Evolutionary conservation across 2,888 invertebrate species (phyloP).

Genomic region (Gnatocerus cornutus): DNA sequence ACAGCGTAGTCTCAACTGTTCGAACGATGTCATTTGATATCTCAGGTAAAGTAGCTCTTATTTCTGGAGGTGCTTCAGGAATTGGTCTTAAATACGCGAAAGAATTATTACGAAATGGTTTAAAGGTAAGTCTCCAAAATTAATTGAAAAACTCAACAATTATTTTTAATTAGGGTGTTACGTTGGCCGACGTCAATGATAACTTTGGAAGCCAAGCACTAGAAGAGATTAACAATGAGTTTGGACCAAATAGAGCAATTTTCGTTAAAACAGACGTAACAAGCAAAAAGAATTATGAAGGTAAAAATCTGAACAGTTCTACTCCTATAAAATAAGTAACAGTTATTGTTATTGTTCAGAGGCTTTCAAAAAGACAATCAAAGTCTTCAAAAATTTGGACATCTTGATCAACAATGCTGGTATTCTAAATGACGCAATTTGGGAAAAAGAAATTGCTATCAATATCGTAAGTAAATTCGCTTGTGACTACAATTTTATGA

Average conservation of each 20-base stretch:
- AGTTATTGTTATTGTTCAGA: slow-evolving; percentile 68
- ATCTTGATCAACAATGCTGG: slow-evolving; percentile 72
- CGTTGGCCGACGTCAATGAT: slow-evolving; percentile 37
- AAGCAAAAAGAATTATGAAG: slow-evolving; percentile 33
- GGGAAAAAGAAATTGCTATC: slow-evolving; percentile 54
- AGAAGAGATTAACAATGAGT: slow-evolving; percentile 75
- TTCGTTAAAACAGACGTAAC: slow-evolving; percentile 74
- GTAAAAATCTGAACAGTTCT: background rate
- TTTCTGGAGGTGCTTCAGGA: slow-evolving; percentile 60
- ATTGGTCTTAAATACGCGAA: slow-evolving; percentile 56
- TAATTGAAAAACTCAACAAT: too few relatives aligned
- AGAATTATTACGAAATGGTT: slow-evolving; percentile 54
- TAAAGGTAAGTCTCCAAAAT: slow-evolving; percentile 28
- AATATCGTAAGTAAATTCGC: slow-evolving; percentile 54
- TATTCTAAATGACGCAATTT: slow-evolving; percentile 53
- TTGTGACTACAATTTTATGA: too few relatives aligned
- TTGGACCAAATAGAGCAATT: slow-evolving; percentile 78
- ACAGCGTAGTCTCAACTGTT: too few relatives aligned
- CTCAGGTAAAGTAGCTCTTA: slow-evolving; percentile 57
- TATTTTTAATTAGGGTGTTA: slow-evolving; percentile 40
- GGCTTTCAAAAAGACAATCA: slow-evolving; percentile 79
- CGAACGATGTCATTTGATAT: slow-evolving; percentile 31
- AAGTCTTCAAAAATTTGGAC: slow-evolving; percentile 79
- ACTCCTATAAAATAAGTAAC: background rate
- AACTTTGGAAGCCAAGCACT: slow-evolving; percentile 74